Conservation (phyloP, 2,888 invertebrate species). For the Drosophila maculinotata region DNA sequence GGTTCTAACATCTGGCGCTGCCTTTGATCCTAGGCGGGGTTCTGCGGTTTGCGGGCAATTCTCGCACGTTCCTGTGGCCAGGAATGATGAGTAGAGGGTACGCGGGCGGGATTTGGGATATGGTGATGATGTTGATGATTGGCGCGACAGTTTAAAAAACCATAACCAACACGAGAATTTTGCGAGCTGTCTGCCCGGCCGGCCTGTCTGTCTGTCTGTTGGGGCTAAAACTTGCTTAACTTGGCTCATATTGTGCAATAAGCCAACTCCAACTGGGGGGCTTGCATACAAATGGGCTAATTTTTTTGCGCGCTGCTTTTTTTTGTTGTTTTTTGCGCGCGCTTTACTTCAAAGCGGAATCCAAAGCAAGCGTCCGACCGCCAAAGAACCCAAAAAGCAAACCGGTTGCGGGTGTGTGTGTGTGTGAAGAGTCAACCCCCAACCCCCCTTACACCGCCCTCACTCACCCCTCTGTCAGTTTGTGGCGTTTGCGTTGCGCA, state of each 20-base stretch:
- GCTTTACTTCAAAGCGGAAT: constrained; percentile 52
- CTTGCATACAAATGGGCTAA: constrained; percentile 77
- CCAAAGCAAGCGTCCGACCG: constrained; percentile 57
- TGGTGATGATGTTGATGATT: constrained; percentile 73
- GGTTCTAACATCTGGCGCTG: constrained; percentile 56
- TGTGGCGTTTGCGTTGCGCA: constrained; percentile 66
- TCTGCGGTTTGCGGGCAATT: no score
- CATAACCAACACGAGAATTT: constrained; percentile 83
- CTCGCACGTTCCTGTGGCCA: constrained; percentile 33
- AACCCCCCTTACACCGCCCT: constrained; percentile 1
- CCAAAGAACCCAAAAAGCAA: constrained; percentile 73
- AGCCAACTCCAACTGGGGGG: constrained; percentile 65
- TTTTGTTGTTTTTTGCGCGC: constrained; percentile 1
- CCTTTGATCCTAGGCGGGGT: constrained; percentile 71
- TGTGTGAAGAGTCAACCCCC: background rate
- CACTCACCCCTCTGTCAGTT: background rate
- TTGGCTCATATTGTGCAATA: constrained; percentile 73
- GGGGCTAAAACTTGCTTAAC: constrained; percentile 62
- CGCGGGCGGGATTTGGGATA: constrained; percentile 17
- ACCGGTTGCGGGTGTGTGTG: constrained; percentile 67
- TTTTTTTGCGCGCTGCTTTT: constrained; percentile 40
- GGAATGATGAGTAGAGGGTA: background rate
- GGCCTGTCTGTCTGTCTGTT: no score
- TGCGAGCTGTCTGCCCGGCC: constrained; percentile 14
- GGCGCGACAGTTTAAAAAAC: constrained; percentile 84